Evolutionary conservation across 2,888 invertebrate genomes (phyloP).

Genomic region (Idaea straminata): DNA sequence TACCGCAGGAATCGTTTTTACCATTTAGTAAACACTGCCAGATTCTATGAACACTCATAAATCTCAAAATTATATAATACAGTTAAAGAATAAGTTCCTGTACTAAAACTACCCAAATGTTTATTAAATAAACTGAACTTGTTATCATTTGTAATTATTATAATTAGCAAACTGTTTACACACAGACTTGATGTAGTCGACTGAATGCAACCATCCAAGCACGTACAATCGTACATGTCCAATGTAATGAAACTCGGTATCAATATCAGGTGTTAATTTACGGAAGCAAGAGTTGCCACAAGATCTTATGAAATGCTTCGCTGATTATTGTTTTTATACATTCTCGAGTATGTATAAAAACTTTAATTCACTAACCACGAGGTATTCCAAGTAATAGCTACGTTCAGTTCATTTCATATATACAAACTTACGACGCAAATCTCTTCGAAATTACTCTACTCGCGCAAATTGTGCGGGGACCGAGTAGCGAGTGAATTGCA

Average conservation of each 20-base stretch:
- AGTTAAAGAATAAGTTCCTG: not conserved
- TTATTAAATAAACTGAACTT: not conserved
- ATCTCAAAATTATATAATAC: not conserved
- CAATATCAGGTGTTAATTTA: constrained; percentile 41
- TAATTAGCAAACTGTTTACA: constrained; percentile 22
- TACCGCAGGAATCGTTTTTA: not conserved
- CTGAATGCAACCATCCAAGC: constrained; percentile 23
- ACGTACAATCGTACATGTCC: constrained; percentile 25
- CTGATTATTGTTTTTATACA: constrained; percentile 31
- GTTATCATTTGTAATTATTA: constrained; percentile 6
- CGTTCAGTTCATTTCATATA: not conserved
- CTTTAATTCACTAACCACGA: constrained; percentile 11
- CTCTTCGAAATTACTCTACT: constrained; percentile 72
- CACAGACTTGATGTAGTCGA: constrained; percentile 25
- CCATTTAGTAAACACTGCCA: constrained; percentile 4
- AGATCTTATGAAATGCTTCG: constrained; percentile 42
- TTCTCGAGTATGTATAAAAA: not conserved
- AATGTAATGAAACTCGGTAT: constrained; percentile 29
- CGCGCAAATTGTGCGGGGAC: constrained; percentile 73
- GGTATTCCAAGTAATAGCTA: not conserved
- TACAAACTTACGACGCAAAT: constrained; percentile 47
- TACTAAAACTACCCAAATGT: not conserved
- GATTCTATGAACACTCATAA: not conserved
- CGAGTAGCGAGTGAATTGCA: constrained; percentile 76
- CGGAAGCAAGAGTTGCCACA: constrained; percentile 42